Evolutionary conservation across 1,140 invertebrate species (phyloP).

Genomic region (Cotesia chilonis): DNA sequence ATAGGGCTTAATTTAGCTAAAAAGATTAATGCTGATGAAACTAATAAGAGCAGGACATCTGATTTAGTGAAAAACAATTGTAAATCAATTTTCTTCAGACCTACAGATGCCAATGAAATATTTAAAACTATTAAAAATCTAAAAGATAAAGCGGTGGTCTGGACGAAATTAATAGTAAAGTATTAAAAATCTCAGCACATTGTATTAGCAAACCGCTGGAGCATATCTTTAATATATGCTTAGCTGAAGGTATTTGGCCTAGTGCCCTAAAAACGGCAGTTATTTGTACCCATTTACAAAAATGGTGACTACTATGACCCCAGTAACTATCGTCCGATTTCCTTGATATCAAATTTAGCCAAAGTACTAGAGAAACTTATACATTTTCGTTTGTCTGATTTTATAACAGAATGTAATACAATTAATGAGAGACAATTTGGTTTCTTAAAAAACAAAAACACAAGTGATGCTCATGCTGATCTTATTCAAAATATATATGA

Average conservation of each 20-base stretch:
- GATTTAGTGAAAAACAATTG: not conserved
- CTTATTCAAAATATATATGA: not conserved
- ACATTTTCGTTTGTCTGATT: conserved; percentile 9
- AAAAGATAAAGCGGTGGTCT: not conserved
- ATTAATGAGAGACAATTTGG: too few relatives aligned
- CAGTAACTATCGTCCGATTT: not conserved
- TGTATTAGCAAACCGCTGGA: not conserved
- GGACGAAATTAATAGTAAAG: not conserved
- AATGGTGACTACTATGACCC: not conserved
- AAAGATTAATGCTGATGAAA: not conserved
- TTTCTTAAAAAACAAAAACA: too few relatives aligned
- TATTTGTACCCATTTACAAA: not conserved
- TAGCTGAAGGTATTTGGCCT: not conserved
- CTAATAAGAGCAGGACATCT: not conserved
- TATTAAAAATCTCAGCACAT: not conserved
- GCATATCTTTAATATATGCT: not conserved
- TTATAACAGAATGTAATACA: conserved; percentile 1
- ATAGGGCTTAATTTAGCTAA: not conserved
- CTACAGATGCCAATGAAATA: not conserved
- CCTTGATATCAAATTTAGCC: not conserved
- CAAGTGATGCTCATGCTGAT: too few relatives aligned
- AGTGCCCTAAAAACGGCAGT: not conserved
- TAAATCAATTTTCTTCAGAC: not conserved
- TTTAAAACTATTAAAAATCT: not conserved
- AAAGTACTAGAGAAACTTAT: not conserved